Evolutionary conservation across 1,140 invertebrate species (phyloP).

Genomic region (Rhynchophorus ferrugineus): DNA sequence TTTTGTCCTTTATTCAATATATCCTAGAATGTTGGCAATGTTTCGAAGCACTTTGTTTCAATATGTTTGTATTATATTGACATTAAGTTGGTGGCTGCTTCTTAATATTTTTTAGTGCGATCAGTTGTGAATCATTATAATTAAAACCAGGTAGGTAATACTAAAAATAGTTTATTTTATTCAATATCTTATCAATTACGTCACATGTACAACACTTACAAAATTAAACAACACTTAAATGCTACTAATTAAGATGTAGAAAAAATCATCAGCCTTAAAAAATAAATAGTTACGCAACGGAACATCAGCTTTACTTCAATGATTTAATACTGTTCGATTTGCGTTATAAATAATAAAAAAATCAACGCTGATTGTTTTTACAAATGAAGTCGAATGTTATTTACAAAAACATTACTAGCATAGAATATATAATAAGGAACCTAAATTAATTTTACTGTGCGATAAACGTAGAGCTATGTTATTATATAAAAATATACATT

Average conservation of each 20-base stretch:
- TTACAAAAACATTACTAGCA: not conserved
- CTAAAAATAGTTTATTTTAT: conserved; percentile 8
- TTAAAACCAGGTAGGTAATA: not conserved
- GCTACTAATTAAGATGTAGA: conserved; percentile 2
- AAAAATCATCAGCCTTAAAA: conserved; percentile 11
- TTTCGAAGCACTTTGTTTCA: no score
- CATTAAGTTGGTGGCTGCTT: no score
- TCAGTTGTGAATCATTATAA: no score
- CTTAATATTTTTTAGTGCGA: no score
- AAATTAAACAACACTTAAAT: conserved; percentile 8
- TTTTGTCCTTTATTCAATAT: no score
- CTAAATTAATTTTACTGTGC: not conserved
- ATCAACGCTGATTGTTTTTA: conserved; percentile 1
- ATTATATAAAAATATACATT: no score
- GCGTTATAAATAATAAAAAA: conserved; percentile 6
- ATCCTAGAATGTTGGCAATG: no score
- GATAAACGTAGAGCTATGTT: no score
- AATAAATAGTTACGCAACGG: conserved; percentile 8
- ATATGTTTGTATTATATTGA: no score
- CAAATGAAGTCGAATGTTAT: not conserved
- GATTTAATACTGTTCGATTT: conserved; percentile 11
- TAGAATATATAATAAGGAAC: conserved; percentile 1
- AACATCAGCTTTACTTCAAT: conserved; percentile 2
- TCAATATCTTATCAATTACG: conserved; percentile 1
- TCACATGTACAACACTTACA: conserved; percentile 11